Evolutionary conservation across 2,888 invertebrate genomes (phyloP).

Genomic region (Neocrepidodera transversa): DNA sequence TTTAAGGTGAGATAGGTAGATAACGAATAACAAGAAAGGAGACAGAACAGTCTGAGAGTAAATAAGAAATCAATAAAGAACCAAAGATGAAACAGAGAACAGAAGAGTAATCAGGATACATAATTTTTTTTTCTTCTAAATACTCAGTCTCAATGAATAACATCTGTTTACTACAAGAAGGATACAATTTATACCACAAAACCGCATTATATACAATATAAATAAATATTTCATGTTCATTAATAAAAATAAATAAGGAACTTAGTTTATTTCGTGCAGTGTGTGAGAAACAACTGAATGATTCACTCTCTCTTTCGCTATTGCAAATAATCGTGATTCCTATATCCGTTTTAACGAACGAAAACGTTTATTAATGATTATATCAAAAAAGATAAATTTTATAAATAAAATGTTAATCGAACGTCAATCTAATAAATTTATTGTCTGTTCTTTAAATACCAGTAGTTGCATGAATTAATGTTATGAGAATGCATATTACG

Average conservation of each 20-base stretch:
- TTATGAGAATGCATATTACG: slow-evolving; percentile 24
- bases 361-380: slow-evolving; percentile 19
- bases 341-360: slow-evolving; percentile 32
- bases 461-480: slow-evolving; percentile 39
- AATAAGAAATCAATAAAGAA: no score
- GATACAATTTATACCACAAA: slow-evolving; percentile 2
- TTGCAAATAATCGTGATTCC: slow-evolving; percentile 32
- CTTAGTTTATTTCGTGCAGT: not conserved
- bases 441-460: slow-evolving; percentile 44
- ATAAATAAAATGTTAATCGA: slow-evolving; percentile 41
- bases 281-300: slow-evolving; percentile 18
- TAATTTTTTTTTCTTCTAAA: no score
- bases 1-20: no score
- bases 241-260: slow-evolving; percentile 7
- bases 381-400: slow-evolving; percentile 32
- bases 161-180: not conserved
- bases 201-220: not conserved
- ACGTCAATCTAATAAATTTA: slow-evolving; percentile 40
- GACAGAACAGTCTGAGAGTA: no score
- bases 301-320: slow-evolving; percentile 11
- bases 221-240: slow-evolving; percentile 4
- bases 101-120: no score
- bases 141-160: no score
- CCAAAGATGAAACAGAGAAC: no score
- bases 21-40: no score